Evolutionary conservation across 2,888 invertebrate species (phyloP).

Genomic region (Brachypterus glaber): DNA sequence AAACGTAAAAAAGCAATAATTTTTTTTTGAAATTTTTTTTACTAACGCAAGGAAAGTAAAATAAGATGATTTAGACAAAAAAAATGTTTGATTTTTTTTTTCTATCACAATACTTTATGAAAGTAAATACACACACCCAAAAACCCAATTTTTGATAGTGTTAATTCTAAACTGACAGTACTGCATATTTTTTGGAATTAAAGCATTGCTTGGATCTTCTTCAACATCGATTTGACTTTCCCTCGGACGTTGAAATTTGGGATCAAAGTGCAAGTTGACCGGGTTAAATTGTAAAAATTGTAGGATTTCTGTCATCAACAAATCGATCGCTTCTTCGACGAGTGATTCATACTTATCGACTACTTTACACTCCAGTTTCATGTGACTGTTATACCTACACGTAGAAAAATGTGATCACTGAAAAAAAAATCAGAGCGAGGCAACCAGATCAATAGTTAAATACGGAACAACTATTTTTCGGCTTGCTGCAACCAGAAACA

Average conservation of each 20-base stretch:
- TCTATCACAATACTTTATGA: conserved; percentile 7
- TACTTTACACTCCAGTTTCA: conserved; percentile 20
- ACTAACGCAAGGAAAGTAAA: too few species aligned
- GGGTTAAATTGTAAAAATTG: too few species aligned
- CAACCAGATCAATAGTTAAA: too few species aligned
- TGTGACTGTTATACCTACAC: conserved; percentile 19
- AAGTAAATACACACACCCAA: conserved; percentile 23
- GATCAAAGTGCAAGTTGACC: conserved; percentile 24
- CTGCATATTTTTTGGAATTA: conserved; percentile 26
- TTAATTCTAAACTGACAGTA: conserved; percentile 28
- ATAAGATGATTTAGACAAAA: too few species aligned
- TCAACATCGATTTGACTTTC: conserved; percentile 21
- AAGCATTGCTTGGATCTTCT: conserved; percentile 19
- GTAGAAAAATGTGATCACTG: conserved; percentile 10
- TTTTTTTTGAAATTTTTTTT: too few species aligned
- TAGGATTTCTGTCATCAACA: conserved; percentile 28
- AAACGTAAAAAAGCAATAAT: too few species aligned
- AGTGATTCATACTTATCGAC: conserved; percentile 23
- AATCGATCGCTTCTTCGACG: conserved; percentile 22
- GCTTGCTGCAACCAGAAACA: too few species aligned
- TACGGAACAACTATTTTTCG: too few species aligned
- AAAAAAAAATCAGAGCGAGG: too few species aligned
- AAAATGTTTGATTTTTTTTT: too few species aligned
- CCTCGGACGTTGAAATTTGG: conserved; percentile 24
- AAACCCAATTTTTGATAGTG: conserved; percentile 33